These are phyloP conservation scores for Mugil cephalus DNA, from an alignment of 2,113 vertebrate species.

Conservation along the genomic window DNA sequence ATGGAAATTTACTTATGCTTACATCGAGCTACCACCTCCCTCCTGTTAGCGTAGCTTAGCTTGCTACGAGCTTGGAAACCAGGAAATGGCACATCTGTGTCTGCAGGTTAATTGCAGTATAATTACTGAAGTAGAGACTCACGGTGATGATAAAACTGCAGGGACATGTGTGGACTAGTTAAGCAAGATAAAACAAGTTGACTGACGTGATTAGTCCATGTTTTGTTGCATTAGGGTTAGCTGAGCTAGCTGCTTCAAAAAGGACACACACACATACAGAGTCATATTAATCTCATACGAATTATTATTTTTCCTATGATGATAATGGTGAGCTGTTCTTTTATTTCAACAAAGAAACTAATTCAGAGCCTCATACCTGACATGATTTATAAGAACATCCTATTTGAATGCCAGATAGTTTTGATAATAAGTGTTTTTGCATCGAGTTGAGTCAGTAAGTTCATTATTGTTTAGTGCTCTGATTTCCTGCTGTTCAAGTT, in stretches of 20 bases:
- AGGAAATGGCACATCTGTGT: not conserved
- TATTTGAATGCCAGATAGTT: slow-evolving; percentile 30
- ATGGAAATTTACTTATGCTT: not conserved
- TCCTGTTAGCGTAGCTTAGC: slow-evolving; percentile 16
- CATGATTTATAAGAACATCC: slow-evolving; percentile 36
- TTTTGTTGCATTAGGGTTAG: too few relatives aligned
- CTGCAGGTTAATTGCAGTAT: not conserved
- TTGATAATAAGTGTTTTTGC: slow-evolving; percentile 21
- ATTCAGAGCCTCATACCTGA: slow-evolving; percentile 27
- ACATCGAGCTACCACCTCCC: not conserved
- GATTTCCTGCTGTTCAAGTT: slow-evolving; percentile 46
- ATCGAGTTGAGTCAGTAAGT: slow-evolving; percentile 25
- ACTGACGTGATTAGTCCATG: not conserved
- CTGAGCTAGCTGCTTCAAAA: too few relatives aligned
- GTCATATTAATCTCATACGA: too few relatives aligned
- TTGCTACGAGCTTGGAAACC: not conserved
- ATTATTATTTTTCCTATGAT: not conserved
- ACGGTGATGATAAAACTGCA: not conserved
- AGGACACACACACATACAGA: too few relatives aligned
- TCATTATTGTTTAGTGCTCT: slow-evolving; percentile 47
- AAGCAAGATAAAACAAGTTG: not conserved
- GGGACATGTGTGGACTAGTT: not conserved
- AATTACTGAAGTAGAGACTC: too few relatives aligned
- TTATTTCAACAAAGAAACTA: not conserved
- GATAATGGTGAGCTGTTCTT: not conserved